phyloP scores from a whole-genome alignment of 2,113 vertebrate species.

The Macrotis lagotis region DNA sequence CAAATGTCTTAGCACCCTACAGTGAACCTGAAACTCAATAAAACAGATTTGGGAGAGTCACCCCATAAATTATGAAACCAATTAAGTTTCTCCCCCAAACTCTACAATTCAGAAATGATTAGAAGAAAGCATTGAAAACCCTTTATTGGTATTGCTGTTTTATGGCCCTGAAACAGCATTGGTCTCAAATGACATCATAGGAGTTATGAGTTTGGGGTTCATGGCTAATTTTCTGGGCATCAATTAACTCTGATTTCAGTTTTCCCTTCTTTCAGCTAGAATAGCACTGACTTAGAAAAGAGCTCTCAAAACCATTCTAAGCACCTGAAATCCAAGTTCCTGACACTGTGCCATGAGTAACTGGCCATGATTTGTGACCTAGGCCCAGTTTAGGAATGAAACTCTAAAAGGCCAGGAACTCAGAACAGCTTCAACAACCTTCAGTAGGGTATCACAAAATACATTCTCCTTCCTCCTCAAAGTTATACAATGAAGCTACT shows the following conservation, averaged over 20 bases:
- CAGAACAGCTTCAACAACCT: constrained; percentile 28
- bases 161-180: background rate
- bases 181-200: constrained; percentile 27
- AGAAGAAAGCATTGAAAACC: constrained; percentile 14
- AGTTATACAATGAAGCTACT: background rate
- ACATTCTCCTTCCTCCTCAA: background rate
- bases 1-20: constrained; percentile 33
- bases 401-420: constrained; percentile 40
- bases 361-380: background rate
- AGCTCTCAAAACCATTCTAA: background rate
- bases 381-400: constrained; percentile 26
- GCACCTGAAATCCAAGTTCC: background rate
- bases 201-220: background rate
- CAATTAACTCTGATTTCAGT: background rate
- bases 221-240: background rate
- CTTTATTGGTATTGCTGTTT: constrained; percentile 2
- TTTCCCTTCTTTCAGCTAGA: background rate
- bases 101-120: constrained; percentile 17
- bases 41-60: background rate
- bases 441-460: background rate
- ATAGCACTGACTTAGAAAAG: constrained; percentile 3
- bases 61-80: constrained; percentile 36
- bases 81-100: constrained; percentile 26
- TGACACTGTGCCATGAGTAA: background rate
- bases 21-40: constrained; percentile 31